Base-by-base conservation (phyloP, 2,797 vertebrate genomes). In the Cuculus canorus region DNA sequence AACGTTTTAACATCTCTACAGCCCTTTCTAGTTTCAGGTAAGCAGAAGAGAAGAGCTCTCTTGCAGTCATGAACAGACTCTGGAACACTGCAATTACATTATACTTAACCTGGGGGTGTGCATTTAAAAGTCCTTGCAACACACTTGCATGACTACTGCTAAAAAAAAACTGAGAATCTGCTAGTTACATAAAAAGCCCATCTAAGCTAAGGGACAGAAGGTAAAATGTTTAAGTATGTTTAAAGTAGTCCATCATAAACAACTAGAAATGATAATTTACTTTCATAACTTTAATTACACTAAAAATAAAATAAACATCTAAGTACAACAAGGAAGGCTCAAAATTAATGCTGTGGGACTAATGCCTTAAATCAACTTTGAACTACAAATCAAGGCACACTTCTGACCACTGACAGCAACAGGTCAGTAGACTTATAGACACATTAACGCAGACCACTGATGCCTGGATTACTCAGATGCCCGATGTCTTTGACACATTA, bases 21-120 rank as follows among this genome's bases (percentile, higher is more conserved):
- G 18, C 9, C 39, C 59, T 81, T 75, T n/a, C 50, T 33, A 19
- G 35, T 39, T 77, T 71, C 1, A 0, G 3, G 14, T 5, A 37
- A 53, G 45, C 37, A 81, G 68, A 22, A 47, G 18, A 53, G 23
- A 63, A 28, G 27, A 48, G 22, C 11, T 13, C 7, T 57, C 12
- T 8, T 41, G 13, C 28, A 77, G 35, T 10, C 52, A 50, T 0
- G 0, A 88, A 16, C 7, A 50, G 33, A 39, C 6, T 23, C 23
- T 66, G 19, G 45, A 84, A 28, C 60, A 14, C 30, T 28, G 35
- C 5, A 35, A 57, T 63, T n/a, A 21, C 66, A 25, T 6, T 52
- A 35, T 27, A 3, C 35, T 10, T 37, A 37, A 3, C 14, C 59
- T 25, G 35, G 4, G 52, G 24, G 0, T 0, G 3, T 32, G 37